A percentile compares a stretch with the other conserved stretches of the same genome.
These are phyloP conservation scores for Leucophenga varia DNA, from an alignment of 1,140 invertebrate genomes.

Conservation along the genomic window DNA sequence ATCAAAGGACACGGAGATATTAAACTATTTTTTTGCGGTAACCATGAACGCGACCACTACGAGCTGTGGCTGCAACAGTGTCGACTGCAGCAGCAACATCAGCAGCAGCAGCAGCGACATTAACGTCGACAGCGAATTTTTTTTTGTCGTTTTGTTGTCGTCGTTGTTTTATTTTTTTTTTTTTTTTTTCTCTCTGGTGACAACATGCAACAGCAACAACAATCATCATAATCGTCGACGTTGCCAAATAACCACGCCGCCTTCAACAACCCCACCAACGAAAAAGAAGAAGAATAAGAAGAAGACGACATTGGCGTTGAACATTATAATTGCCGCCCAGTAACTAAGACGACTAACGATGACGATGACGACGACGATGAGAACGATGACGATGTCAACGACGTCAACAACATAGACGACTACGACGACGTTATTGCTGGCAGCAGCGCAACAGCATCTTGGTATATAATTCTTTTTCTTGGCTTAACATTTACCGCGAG, in stretches of 20 bases:
- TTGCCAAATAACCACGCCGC: too few species aligned
- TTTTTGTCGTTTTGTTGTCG: too few species aligned
- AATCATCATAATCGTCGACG: slow-evolving; percentile 52
- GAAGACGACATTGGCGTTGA: not conserved
- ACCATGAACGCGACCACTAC: slow-evolving; percentile 56
- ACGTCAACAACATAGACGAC: not conserved
- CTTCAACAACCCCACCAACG: not conserved
- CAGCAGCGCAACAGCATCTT: slow-evolving; percentile 5
- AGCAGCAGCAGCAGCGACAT: not conserved
- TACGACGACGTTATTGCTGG: not conserved
- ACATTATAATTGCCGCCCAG: not conserved
- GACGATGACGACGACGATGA: slow-evolving; percentile 21
- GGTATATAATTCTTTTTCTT: slow-evolving; percentile 45
- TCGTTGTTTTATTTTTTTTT: too few species aligned
- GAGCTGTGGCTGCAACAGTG: slow-evolving; percentile 17
- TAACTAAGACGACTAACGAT: slow-evolving; percentile 11
- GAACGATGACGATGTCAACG: slow-evolving; percentile 11
- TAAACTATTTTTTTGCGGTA: slow-evolving; percentile 57
- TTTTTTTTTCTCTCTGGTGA: too few species aligned
- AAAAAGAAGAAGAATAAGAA: not conserved
- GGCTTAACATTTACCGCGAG: slow-evolving; percentile 56
- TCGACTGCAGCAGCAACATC: slow-evolving; percentile 1
- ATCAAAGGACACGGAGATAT: slow-evolving; percentile 55
- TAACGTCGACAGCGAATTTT: not conserved
- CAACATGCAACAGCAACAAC: too few species aligned